Conservation (phyloP, 2,888 invertebrate genomes). For the Rotaria magnacalcarata region DNA sequence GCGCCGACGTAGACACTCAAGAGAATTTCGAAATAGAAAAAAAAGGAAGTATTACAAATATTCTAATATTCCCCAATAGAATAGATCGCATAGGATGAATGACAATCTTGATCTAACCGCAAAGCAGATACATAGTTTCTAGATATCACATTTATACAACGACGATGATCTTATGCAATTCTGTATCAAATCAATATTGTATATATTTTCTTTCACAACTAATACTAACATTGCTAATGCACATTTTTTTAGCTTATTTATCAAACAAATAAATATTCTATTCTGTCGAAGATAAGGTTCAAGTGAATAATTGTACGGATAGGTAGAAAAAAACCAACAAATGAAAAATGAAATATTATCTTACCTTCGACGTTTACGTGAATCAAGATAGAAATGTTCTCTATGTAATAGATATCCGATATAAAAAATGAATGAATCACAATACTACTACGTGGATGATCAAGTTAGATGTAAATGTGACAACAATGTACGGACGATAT, state of each 20-base stretch:
- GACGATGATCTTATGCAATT: not conserved
- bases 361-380: not conserved
- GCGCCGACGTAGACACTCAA: not conserved
- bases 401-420: not conserved
- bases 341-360: not conserved
- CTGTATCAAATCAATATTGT: not conserved
- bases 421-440: not conserved
- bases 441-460: not conserved
- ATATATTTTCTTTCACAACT: not conserved
- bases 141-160: not conserved
- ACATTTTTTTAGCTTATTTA: not conserved
- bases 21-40: not conserved
- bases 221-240: not conserved
- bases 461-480: not conserved
- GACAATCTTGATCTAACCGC: not conserved
- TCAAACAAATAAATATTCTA: constrained; percentile 11
- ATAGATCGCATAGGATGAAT: not conserved
- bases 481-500: not conserved
- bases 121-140: not conserved
- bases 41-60: not conserved
- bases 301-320: not conserved
- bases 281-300: not conserved
- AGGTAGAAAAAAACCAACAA: not conserved
- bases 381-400: not conserved
- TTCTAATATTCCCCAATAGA: not conserved